Percentiles rank a stretch among this genome's conserved stretches.
phyloP scores from a whole-genome alignment of 2,888 invertebrate species.

The Auanema freiburgensis region DNA sequence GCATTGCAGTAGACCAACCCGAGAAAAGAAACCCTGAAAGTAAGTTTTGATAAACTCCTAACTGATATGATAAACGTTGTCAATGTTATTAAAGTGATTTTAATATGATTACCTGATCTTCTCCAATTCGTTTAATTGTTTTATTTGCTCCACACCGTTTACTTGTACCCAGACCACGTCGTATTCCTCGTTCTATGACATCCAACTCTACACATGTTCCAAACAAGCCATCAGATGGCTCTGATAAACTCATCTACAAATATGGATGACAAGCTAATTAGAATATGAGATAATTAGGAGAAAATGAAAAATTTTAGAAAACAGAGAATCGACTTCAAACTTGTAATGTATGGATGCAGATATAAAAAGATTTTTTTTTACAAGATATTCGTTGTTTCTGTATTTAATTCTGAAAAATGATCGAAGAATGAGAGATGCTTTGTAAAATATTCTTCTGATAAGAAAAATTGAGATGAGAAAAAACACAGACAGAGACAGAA shows the following conservation, averaged over 20 bases:
- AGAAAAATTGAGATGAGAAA: too few relatives aligned
- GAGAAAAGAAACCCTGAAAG: conserved; percentile 25
- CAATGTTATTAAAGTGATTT: neutral
- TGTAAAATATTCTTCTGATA: too few relatives aligned
- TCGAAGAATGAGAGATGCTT: too few relatives aligned
- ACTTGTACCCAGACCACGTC: conserved; percentile 21
- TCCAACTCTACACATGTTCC: conserved; percentile 22
- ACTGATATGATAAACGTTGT: neutral
- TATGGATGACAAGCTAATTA: neutral
- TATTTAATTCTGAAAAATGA: too few relatives aligned
- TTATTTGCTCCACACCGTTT: conserved; percentile 15
- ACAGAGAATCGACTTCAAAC: too few relatives aligned
- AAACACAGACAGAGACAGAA: too few relatives aligned
- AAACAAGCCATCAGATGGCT: conserved; percentile 19
- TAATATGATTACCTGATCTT: conserved; percentile 17
- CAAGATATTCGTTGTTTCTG: too few relatives aligned
- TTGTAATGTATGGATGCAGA: too few relatives aligned
- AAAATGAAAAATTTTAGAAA: too few relatives aligned
- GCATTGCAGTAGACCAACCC: conserved; percentile 24
- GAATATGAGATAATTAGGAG: too few relatives aligned
- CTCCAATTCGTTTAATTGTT: conserved; percentile 18
- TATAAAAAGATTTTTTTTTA: too few relatives aligned
- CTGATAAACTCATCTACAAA: conserved; percentile 21
- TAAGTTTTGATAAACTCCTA: neutral
- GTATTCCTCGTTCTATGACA: conserved; percentile 16